Evolutionary conservation across 2,113 vertebrate species (phyloP).

Genomic region (Platichthys flesus): DNA sequence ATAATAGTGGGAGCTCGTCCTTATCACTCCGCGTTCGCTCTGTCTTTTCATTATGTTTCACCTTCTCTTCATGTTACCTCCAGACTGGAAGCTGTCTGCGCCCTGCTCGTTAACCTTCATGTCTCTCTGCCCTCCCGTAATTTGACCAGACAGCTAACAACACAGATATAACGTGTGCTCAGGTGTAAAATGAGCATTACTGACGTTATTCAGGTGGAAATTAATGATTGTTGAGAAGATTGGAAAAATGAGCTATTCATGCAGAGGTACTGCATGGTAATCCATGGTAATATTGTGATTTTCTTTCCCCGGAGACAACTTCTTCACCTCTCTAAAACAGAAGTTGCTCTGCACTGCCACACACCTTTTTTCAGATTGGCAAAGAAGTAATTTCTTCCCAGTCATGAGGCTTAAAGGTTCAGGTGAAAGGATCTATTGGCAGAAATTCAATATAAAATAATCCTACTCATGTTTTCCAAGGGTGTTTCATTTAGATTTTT

Average conservation of each 20-base stretch:
- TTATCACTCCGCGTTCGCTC: background rate
- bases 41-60: background rate
- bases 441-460: too few species aligned
- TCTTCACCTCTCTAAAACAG: too few species aligned
- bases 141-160: conserved; percentile 18
- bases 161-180: background rate
- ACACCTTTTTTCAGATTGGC: too few species aligned
- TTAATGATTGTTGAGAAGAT: conserved; percentile 36
- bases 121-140: background rate
- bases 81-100: background rate
- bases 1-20: background rate
- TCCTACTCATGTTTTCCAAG: too few species aligned
- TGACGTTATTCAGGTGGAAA: conserved; percentile 27
- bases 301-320: too few species aligned
- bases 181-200: conserved; percentile 18
- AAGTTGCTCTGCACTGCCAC: too few species aligned
- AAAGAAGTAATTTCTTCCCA: too few species aligned
- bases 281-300: too few species aligned
- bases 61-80: background rate
- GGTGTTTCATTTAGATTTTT: too few species aligned
- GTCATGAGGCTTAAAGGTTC: too few species aligned
- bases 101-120: conserved; percentile 7
- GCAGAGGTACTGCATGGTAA: background rate
- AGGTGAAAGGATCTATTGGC: too few species aligned
- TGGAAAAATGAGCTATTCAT: conserved; percentile 45